A percentile compares a stretch with the other conserved stretches of the same genome.
Conservation (phyloP, 37 sponge, comb jelly and placozoan species). For the Ephydatia muelleri region DNA sequence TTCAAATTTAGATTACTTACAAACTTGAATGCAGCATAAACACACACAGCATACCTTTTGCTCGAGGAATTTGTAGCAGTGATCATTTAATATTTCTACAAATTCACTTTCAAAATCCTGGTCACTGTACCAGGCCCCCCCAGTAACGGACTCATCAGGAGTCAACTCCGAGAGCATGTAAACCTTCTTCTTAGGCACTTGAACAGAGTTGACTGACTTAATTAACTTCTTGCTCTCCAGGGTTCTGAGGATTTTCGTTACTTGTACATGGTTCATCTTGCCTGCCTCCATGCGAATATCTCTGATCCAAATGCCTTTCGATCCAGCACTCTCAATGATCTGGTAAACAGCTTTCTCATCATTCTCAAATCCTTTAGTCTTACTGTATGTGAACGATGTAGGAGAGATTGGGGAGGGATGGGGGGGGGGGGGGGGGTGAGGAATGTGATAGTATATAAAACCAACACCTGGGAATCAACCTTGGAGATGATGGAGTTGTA, state of each 20-base stretch:
- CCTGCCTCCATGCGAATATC: conserved; percentile 74
- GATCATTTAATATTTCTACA: conserved; percentile 88
- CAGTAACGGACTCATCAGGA: conserved; percentile 91
- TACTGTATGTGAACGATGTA: conserved; percentile 50
- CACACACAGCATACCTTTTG: conserved; percentile 52
- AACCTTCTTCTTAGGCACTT: conserved; percentile 65
- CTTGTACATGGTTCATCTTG: conserved; percentile 66
- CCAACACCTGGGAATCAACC: conserved; percentile 1
- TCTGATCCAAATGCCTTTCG: conserved; percentile 95
- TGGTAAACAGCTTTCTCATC: conserved; percentile 93
- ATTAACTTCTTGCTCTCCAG: conserved; percentile 93
- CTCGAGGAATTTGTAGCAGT: conserved; percentile 81
- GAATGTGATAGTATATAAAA: neutral
- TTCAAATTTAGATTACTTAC: too few relatives aligned
- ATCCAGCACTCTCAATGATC: conserved; percentile 85
- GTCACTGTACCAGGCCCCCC: conserved; percentile 97
- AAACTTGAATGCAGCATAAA: too few relatives aligned
- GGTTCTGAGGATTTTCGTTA: conserved; percentile 71
- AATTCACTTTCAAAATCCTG: conserved; percentile 99
- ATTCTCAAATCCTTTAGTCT: conserved; percentile 83
- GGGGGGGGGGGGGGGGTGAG: neutral
- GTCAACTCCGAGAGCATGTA: conserved; percentile 87
- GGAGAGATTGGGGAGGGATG: neutral
- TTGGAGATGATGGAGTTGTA: conserved; percentile 45
- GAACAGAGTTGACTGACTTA: conserved; percentile 86